A percentile compares a stretch with the other conserved stretches of the same genome.
phyloP scores from a whole-genome alignment of 2,113 vertebrate genomes.

The Trogon melanurus region DNA sequence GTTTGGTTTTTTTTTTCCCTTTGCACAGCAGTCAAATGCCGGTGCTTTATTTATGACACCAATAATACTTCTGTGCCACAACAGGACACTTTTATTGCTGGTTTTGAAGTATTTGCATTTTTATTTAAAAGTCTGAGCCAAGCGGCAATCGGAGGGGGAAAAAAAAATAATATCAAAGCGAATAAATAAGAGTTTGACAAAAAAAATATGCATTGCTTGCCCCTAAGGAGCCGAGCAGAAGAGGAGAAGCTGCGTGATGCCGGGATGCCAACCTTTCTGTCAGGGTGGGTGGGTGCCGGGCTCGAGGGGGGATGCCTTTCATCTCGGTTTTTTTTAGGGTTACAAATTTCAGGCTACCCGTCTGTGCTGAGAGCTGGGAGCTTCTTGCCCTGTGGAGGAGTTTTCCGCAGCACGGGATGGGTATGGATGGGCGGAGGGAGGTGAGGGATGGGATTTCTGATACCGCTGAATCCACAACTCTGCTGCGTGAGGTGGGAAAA shows the following conservation, averaged over 20 bases:
- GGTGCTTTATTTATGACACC: conserved; percentile 8
- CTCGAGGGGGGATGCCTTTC: neutral
- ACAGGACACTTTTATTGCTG: neutral
- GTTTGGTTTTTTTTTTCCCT: neutral
- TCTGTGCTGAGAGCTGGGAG: neutral
- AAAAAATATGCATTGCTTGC: neutral
- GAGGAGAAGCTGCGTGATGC: neutral
- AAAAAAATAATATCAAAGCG: neutral
- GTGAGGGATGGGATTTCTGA: neutral
- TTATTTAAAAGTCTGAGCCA: neutral
- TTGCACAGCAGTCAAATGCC: neutral
- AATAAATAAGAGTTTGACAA: neutral
- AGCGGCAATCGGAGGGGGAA: neutral
- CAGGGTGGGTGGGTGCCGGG: neutral
- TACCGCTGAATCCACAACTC: neutral
- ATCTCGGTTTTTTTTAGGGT: neutral
- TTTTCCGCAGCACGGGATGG: neutral
- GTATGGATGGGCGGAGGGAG: neutral
- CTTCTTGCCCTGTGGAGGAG: neutral
- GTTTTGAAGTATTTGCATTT: conserved; percentile 24
- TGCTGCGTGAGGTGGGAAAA: neutral
- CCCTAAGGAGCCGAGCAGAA: neutral
- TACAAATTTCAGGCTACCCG: neutral
- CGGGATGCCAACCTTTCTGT: neutral
- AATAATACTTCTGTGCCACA: neutral